Evolutionary conservation across 2,888 invertebrate genomes (phyloP), one percentile per base, ranked within the genome.

Genomic region (Luffia ferchaultella): DNA sequence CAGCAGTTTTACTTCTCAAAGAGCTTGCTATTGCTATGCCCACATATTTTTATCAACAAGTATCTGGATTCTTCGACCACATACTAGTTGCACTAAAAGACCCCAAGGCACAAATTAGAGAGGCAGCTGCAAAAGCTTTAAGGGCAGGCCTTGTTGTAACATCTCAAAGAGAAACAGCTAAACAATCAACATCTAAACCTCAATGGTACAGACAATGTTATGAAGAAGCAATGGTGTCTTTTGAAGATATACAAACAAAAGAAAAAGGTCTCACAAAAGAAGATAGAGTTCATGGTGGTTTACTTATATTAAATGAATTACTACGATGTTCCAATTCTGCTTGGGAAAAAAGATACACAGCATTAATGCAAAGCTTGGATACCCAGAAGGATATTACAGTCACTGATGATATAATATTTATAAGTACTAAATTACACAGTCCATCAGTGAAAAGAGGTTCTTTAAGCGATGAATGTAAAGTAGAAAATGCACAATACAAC

Each of bases 11-110:
- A 46, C 90, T 98, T 16, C 77, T 98, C 12, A 90, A 95, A 62
- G 98, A 99, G 78, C 78, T 99, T 46, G 98, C 98, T 2, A 90
- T 95, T 30, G 95, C 95, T 9, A 95, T 97, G 86, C 98, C 98
- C 0, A 98, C 98, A 7, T 97, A 97, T 70, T 99, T 99, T 73
- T 98, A 95, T 67, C 96, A 96, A 70, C 95, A 95, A 82, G 94
- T 96, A 1, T 93, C 94, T 16, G 92, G 92, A 16, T 96, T 96
- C 73, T 97, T 98, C 70, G 97, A 97, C 55, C 90, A 94, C 50
- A 96, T 98, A 56, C 93, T 97, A 62, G 91, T 92, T 66, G 96
- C 96, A 0, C 89, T 97, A 45, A 90, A 94, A 60, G 97, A 98
- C 76, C 91, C 94, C 0, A 97, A 97, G 76, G 90, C 93, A 2